Conservation (phyloP, 2,888 invertebrate species). For the Leucophora obtusa region DNA sequence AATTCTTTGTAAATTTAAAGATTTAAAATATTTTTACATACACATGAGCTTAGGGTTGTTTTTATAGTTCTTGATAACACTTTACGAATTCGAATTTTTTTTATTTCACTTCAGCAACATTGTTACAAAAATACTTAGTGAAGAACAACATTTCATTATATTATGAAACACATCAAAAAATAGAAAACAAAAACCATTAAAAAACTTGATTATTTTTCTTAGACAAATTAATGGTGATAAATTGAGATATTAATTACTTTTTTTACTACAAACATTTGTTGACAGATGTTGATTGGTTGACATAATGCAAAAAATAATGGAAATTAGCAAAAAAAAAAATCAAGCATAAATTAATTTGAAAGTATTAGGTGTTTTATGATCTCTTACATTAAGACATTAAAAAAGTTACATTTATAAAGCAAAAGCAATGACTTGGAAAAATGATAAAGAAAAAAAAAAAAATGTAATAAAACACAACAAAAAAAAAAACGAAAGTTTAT, state of each 20-base stretch:
- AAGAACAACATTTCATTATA: background rate
- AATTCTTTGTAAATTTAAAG: background rate
- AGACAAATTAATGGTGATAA: conserved; percentile 31
- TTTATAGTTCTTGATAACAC: conserved; percentile 11
- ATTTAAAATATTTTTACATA: background rate
- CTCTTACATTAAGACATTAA: conserved; percentile 43
- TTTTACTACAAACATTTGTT: background rate
- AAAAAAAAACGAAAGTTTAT: conserved; percentile 59
- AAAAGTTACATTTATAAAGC: conserved; percentile 50
- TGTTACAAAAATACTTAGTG: conserved; percentile 34
- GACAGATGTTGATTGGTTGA: conserved; percentile 37
- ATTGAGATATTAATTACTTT: conserved; percentile 30
- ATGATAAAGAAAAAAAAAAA: conserved; percentile 29
- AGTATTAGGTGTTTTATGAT: conserved; percentile 53
- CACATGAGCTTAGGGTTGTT: background rate
- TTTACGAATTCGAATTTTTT: conserved; percentile 25
- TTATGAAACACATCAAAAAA: background rate
- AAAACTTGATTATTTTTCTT: conserved; percentile 3
- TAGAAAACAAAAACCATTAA: conserved; percentile 3
- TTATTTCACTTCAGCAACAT: conserved; percentile 41
- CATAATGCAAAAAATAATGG: conserved; percentile 26
- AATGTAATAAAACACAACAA: conserved; percentile 4
- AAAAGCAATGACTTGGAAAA: conserved; percentile 56
- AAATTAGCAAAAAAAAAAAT: conserved; percentile 10
- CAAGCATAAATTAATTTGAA: conserved; percentile 41